Base-by-base conservation (phyloP, 2,888 invertebrate species). In the Sialis fuliginosa region DNA sequence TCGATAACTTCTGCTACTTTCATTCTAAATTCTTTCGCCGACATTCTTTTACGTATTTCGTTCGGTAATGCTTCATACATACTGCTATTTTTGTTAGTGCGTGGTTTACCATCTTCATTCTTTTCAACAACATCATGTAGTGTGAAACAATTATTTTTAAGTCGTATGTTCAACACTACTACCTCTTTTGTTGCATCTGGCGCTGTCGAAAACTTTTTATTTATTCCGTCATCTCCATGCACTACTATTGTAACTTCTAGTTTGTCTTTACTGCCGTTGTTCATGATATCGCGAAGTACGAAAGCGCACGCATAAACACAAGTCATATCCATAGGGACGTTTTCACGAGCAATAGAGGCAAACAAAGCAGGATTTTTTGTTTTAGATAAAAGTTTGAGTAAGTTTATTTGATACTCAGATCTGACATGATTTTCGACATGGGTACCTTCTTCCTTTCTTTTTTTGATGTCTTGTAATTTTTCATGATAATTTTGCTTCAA, bases 321-420 rank as follows among this genome's bases (percentile, higher is more conserved):
- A n/a, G 45, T 41, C 4, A 44, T 13, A 44, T 51, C 48, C 47
- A 51, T 49, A 13, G 45, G 46, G 32, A 43, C 42, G 13, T 49
- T 48, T 44, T 51, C 49, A n/a, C 32, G 8, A 6, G 50, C 42
- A 33, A 52, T 40, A 43, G 45, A 48, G 12, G 52, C 50, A 9
- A 49, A 47, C 22, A 53, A 32, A 31, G 50, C 42, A 9, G 47
- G 45, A 49, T 50, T 47, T 45, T 44, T 48, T 9, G 44, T 48
- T 22, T 46, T 51, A 33, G 43, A 9, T 34, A 48, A 31, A 9
- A 52, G 44, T 40, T 47, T 44, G n/a, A 43, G 10, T 30, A 52
- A 13, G 7, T 49, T 39, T 33, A 50, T 44, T 37, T 52, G 48
- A 43, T 52, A 52, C 41, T 46, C 31, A 22, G 49, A 22, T 13